Evolutionary conservation across 92 coral and sea anemone genomes (phyloP).

Genomic region (Palythoa grandis): DNA sequence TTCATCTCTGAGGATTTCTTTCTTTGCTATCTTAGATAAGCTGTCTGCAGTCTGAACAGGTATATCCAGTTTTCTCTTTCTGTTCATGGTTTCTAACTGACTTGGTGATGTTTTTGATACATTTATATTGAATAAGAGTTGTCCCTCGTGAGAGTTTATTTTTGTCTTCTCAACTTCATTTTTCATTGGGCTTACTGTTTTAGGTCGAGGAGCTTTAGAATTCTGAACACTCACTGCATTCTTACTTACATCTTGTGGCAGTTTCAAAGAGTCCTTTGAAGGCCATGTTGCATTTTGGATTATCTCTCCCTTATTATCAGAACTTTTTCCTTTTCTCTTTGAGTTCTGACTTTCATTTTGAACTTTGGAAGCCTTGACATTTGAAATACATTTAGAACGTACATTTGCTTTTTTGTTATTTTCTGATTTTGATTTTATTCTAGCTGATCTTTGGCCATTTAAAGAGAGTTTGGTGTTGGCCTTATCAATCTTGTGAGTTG

Average conservation of each 20-base stretch:
- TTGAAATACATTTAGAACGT: background rate
- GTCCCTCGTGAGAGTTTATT: background rate
- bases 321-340: slow-evolving; percentile 62
- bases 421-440: slow-evolving; percentile 10
- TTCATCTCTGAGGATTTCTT: too few relatives aligned
- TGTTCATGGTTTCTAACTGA: background rate
- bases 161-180: slow-evolving; percentile 37
- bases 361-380: background rate
- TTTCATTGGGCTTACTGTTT: slow-evolving; percentile 44
- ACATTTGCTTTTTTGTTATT: slow-evolving; percentile 1
- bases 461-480: background rate
- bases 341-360: slow-evolving; percentile 15
- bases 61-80: slow-evolving; percentile 25
- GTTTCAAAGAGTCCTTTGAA: slow-evolving; percentile 43
- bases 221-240: slow-evolving; percentile 44
- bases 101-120: slow-evolving; percentile 27
- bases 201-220: slow-evolving; percentile 23
- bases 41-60: slow-evolving; percentile 11
- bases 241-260: slow-evolving; percentile 53
- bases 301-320: slow-evolving; percentile 37
- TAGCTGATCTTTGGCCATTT: slow-evolving; percentile 28
- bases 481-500: background rate
- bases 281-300: slow-evolving; percentile 50
- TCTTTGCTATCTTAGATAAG: background rate
- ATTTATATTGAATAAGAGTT: background rate